A percentile compares a stretch with the other conserved stretches of the same genome.
phyloP scores from a whole-genome alignment of 2,888 invertebrate species.

The Iphiclides podalirius region DNA sequence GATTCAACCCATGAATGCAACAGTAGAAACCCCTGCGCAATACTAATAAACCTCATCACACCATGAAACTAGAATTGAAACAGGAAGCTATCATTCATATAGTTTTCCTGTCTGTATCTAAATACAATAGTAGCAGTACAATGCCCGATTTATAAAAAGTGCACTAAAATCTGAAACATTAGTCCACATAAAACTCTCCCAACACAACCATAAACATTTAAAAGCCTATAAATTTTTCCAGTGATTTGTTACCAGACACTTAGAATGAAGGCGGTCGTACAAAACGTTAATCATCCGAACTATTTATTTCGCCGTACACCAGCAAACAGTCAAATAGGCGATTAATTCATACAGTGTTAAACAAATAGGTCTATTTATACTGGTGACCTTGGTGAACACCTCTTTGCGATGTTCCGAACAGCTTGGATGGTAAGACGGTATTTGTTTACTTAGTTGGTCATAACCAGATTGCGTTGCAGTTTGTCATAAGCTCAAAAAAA shows the following conservation, averaged over 20 bases:
- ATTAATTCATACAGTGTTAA: conserved; percentile 12
- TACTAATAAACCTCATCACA: too few relatives aligned
- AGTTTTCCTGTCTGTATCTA: too few relatives aligned
- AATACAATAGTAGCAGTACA: too few relatives aligned
- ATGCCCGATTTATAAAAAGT: too few relatives aligned
- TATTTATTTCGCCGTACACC: conserved; percentile 6
- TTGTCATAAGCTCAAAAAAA: too few relatives aligned
- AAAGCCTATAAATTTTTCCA: background rate
- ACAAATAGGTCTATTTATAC: conserved; percentile 14
- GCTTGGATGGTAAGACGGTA: too few relatives aligned
- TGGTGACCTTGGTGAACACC: background rate
- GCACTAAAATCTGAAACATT: too few relatives aligned
- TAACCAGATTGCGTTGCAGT: background rate
- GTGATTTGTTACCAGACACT: conserved; percentile 6
- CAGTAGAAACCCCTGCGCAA: too few relatives aligned
- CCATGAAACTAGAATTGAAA: too few relatives aligned
- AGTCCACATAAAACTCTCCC: background rate
- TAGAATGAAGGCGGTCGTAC: background rate
- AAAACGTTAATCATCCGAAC: conserved; percentile 1
- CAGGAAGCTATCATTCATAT: too few relatives aligned
- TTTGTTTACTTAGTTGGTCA: too few relatives aligned
- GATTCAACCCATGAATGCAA: too few relatives aligned
- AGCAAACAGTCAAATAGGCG: conserved; percentile 16
- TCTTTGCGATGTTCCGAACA: background rate
- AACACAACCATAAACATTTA: background rate